Evolutionary conservation across 1,140 invertebrate species (phyloP).

Genomic region (Phortica variegata): DNA sequence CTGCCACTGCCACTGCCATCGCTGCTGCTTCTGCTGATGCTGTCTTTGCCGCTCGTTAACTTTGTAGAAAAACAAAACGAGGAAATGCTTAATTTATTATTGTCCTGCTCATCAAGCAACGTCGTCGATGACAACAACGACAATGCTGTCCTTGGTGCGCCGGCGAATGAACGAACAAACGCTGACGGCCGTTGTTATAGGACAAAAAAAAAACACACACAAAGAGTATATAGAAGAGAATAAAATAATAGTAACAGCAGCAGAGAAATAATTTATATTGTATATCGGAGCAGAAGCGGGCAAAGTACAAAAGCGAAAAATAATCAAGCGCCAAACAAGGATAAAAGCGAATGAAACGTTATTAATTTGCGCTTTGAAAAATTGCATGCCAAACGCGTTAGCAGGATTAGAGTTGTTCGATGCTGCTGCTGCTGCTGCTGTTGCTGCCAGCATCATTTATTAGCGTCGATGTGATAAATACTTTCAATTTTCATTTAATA

Average conservation of each 20-base stretch:
- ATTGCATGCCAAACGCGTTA: constrained; percentile 40
- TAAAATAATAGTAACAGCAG: constrained; percentile 1
- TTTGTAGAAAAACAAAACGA: too few species aligned
- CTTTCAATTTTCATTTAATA: constrained; percentile 47
- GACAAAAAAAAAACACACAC: constrained; percentile 53
- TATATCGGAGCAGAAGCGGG: too few species aligned
- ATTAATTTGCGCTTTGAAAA: constrained; percentile 53
- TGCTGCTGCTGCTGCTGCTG: not conserved
- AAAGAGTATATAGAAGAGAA: constrained; percentile 32
- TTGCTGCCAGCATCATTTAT: constrained; percentile 34
- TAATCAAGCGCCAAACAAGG: not conserved
- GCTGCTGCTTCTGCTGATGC: too few species aligned
- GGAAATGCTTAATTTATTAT: too few species aligned
- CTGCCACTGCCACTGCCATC: too few species aligned
- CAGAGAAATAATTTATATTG: too few species aligned
- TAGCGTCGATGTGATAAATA: constrained; percentile 52
- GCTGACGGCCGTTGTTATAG: constrained; percentile 48
- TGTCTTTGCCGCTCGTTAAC: too few species aligned
- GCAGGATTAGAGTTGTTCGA: constrained; percentile 19
- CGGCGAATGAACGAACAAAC: too few species aligned
- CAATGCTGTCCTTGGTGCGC: too few species aligned
- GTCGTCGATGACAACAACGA: too few species aligned
- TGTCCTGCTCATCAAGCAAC: too few species aligned
- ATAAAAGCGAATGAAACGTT: constrained; percentile 29
- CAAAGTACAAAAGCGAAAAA: too few species aligned